Evolutionary conservation across 1,140 invertebrate genomes (phyloP).

Genomic region (Bilobella aurantiaca): DNA sequence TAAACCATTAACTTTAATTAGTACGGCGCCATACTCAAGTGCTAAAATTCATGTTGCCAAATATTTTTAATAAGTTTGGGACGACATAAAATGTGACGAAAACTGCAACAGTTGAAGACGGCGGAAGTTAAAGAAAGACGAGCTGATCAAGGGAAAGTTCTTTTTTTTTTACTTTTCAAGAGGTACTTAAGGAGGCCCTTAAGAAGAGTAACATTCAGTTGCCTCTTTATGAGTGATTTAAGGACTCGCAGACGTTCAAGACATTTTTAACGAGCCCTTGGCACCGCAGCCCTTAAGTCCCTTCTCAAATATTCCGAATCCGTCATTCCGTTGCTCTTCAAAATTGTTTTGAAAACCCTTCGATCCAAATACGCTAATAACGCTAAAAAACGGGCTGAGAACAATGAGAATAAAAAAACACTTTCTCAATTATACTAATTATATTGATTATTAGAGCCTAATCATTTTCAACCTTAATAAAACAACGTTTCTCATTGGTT

Average conservation of each 20-base stretch:
- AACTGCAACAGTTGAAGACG: not conserved
- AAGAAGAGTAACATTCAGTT: too few species aligned
- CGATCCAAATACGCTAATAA: slow-evolving; percentile 17
- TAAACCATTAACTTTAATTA: not conserved
- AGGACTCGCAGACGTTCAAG: slow-evolving; percentile 11
- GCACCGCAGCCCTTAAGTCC: slow-evolving; percentile 35
- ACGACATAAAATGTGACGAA: not conserved
- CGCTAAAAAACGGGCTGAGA: not conserved
- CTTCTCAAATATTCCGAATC: slow-evolving; percentile 1
- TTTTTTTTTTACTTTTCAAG: too few species aligned
- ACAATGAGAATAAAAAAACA: not conserved
- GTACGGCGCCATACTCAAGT: not conserved
- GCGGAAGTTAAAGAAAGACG: too few species aligned
- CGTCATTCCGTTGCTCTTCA: not conserved
- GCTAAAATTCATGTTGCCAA: not conserved
- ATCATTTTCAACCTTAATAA: too few species aligned
- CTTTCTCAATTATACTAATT: too few species aligned
- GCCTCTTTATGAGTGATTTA: slow-evolving; percentile 28
- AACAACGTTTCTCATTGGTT: too few species aligned
- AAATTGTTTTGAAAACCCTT: too few species aligned
- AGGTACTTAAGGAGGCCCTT: too few species aligned
- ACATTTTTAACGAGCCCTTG: slow-evolving; percentile 41
- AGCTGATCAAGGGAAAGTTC: slow-evolving; percentile 10
- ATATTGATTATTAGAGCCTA: too few species aligned
- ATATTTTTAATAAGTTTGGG: not conserved